Evolutionary conservation across 2,888 invertebrate species (phyloP).

Genomic region (Hirtodrosophila confusa): DNA sequence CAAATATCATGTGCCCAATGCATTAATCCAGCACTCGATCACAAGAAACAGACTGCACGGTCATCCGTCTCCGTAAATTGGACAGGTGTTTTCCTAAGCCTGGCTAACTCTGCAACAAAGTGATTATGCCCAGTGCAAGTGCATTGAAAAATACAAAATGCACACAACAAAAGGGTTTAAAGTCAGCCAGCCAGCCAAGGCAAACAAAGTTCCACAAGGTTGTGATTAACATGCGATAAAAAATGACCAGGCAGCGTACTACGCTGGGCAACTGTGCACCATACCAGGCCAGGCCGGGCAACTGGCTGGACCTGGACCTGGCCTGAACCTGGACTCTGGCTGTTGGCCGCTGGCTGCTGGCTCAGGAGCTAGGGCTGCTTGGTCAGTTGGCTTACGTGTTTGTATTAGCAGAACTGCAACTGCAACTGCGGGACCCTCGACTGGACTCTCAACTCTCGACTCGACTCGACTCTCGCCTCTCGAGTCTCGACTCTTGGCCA

Average conservation of each 20-base stretch:
- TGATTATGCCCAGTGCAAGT: slow-evolving; percentile 46
- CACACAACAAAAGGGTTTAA: slow-evolving; percentile 63
- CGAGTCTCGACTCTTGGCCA: slow-evolving; percentile 52
- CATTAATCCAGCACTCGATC: neutral
- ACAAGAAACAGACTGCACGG: neutral
- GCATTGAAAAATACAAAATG: slow-evolving; percentile 48
- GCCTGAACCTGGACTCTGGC: slow-evolving; percentile 36
- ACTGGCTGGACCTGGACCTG: slow-evolving; percentile 9
- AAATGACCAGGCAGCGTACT: slow-evolving; percentile 66
- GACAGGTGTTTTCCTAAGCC: slow-evolving; percentile 31
- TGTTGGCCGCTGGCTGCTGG: slow-evolving; percentile 21
- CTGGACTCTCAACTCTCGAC: slow-evolving; percentile 2
- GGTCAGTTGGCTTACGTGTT: slow-evolving; percentile 73
- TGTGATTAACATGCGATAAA: slow-evolving; percentile 80
- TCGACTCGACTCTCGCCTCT: slow-evolving; percentile 37
- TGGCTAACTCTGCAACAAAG: slow-evolving; percentile 25
- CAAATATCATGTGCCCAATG: too few species aligned
- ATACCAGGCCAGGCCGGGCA: slow-evolving; percentile 20
- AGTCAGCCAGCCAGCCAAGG: slow-evolving; percentile 47
- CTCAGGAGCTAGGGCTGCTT: slow-evolving; percentile 37
- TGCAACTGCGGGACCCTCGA: slow-evolving; percentile 38
- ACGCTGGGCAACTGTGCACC: slow-evolving; percentile 46
- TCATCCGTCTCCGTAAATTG: slow-evolving; percentile 16
- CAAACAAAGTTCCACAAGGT: slow-evolving; percentile 78
- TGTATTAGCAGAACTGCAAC: slow-evolving; percentile 58